These are phyloP conservation scores for Papilio machaon DNA, from an alignment of 1,140 invertebrate genomes.

Conservation along the genomic window DNA sequence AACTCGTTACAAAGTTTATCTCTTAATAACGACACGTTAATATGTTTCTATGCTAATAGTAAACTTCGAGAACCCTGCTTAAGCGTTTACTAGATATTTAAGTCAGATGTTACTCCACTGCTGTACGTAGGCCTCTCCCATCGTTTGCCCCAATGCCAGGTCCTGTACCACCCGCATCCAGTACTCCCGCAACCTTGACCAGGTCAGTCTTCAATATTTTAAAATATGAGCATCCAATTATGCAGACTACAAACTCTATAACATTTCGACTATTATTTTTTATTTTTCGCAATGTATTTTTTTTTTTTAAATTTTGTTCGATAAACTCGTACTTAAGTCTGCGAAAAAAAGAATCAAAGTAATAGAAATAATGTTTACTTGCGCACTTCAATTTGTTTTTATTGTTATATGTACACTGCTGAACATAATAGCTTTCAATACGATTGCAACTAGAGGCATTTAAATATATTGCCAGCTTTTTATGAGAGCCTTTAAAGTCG, in stretches of 20 bases:
- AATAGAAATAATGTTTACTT: background rate
- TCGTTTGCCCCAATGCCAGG: no score
- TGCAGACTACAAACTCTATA: no score
- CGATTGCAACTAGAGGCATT: background rate
- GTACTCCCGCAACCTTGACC: no score
- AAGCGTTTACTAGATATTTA: background rate
- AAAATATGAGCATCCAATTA: background rate
- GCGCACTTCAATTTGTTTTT: background rate
- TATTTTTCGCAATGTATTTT: background rate
- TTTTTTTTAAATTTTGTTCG: no score
- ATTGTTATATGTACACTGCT: background rate
- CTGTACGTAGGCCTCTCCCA: no score
- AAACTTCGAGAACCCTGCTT: background rate
- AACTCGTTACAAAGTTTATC: slow-evolving; percentile 13
- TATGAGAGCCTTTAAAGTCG: background rate
- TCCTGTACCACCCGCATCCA: no score
- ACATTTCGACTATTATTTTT: background rate
- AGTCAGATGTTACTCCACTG: no score
- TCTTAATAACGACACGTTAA: background rate
- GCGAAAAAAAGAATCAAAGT: background rate
- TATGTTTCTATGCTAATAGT: background rate
- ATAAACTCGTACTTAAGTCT: background rate
- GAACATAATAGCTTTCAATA: slow-evolving; percentile 5
- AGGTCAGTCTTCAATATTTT: background rate
- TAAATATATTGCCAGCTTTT: slow-evolving; percentile 1